A percentile compares a stretch with the other conserved stretches of the same genome.
These are phyloP conservation scores for Teinopalpus imperialis DNA, from an alignment of 2,888 invertebrate genomes.

Conservation along the genomic window DNA sequence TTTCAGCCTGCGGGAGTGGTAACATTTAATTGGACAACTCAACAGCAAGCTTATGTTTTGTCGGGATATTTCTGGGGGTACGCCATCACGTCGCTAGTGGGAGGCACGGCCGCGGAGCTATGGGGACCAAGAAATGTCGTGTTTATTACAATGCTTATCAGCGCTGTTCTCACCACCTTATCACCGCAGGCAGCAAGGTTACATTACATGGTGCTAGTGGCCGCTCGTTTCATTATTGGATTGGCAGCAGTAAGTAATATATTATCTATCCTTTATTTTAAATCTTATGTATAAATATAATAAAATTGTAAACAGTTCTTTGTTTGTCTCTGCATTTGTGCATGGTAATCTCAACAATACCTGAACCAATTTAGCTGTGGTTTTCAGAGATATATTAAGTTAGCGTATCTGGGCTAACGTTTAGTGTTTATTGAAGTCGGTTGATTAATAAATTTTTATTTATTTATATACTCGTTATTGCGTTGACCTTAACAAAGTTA, in stretches of 20 bases:
- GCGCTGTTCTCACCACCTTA: slow-evolving; percentile 81
- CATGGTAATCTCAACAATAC: no score
- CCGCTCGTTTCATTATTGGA: slow-evolving; percentile 82
- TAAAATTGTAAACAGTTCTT: no score
- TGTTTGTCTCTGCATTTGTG: no score
- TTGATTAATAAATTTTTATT: no score
- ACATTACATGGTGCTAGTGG: slow-evolving; percentile 82
- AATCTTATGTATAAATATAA: no score
- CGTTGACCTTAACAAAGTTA: no score
- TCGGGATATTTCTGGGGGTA: slow-evolving; percentile 83
- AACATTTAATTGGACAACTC: slow-evolving; percentile 80
- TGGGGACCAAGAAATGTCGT: slow-evolving; percentile 83
- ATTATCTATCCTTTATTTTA: no score
- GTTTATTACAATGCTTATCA: slow-evolving; percentile 78
- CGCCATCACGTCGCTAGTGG: slow-evolving; percentile 83
- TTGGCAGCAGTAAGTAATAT: slow-evolving; percentile 83
- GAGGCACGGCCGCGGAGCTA: slow-evolving; percentile 84
- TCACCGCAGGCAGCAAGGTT: slow-evolving; percentile 83
- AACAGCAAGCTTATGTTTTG: slow-evolving; percentile 84
- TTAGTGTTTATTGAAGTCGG: no score
- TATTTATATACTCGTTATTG: no score
- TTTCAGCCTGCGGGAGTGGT: slow-evolving; percentile 62
- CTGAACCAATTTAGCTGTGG: no score
- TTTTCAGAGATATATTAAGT: no score
- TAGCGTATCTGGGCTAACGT: no score